Evolutionary conservation across 2,797 vertebrate genomes (phyloP).

Genomic region (Oreonectes daqikongensis): DNA sequence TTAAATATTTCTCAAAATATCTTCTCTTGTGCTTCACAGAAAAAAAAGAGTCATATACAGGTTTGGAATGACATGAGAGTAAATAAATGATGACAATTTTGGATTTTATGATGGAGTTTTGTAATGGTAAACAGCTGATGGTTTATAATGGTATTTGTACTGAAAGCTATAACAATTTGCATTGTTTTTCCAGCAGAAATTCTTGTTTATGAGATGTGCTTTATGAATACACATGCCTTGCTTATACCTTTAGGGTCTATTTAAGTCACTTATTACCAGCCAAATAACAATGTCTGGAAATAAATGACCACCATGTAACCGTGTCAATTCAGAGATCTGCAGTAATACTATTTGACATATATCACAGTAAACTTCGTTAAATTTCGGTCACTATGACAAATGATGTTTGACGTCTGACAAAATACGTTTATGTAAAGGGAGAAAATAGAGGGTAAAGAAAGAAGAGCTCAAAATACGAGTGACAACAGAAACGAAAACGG

Average conservation of each 20-base stretch:
- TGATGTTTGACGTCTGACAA: not conserved
- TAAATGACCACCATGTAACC: not conserved
- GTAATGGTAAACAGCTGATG: not conserved
- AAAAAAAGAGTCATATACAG: too few species aligned
- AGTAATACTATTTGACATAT: not conserved
- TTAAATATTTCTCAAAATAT: too few species aligned
- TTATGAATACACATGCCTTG: not conserved
- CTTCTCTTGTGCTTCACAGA: too few species aligned
- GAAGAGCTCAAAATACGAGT: too few species aligned
- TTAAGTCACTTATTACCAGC: constrained; percentile 8
- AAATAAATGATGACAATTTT: too few species aligned
- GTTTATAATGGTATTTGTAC: not conserved
- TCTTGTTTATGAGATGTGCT: not conserved
- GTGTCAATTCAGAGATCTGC: not conserved
- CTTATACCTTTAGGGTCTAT: not conserved
- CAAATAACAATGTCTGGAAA: not conserved
- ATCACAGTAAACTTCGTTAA: not conserved
- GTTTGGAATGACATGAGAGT: too few species aligned
- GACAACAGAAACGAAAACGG: not conserved
- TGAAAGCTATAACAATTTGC: too few species aligned
- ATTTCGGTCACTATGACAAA: not conserved
- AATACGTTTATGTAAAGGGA: not conserved
- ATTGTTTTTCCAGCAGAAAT: too few species aligned
- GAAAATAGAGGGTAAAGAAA: not conserved
- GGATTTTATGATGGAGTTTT: not conserved